Conservation (phyloP, 92 coral and sea anemone species). For the Plumapathes pennacea region DNA sequence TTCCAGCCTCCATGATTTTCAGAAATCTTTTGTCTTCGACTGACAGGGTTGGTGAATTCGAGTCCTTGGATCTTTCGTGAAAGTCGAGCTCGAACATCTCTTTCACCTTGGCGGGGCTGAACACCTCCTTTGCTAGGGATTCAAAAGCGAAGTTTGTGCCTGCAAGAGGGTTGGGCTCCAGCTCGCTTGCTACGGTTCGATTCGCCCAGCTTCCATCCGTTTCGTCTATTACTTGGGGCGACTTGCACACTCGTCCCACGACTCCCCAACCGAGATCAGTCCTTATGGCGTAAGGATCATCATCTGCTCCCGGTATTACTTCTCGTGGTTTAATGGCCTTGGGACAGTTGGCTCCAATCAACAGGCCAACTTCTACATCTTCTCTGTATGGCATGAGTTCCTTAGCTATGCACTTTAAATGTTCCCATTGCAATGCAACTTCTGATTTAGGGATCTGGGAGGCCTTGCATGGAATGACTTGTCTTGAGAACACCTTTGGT, state of each 20-base stretch:
- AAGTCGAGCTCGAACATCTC: constrained; percentile 56
- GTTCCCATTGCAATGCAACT: constrained; percentile 41
- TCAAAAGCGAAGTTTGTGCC: constrained; percentile 22
- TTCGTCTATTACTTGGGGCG: neutral
- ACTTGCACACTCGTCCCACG: constrained; percentile 37
- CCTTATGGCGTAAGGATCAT: constrained; percentile 45
- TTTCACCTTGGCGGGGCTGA: constrained; percentile 26
- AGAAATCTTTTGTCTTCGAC: constrained; percentile 37
- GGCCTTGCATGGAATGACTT: constrained; percentile 25
- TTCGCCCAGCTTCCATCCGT: neutral
- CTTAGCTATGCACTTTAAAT: constrained; percentile 32
- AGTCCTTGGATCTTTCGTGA: constrained; percentile 11
- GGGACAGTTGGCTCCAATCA: constrained; percentile 49
- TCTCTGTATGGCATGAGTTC: constrained; percentile 43
- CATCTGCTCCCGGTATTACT: constrained; percentile 36
- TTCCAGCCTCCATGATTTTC: constrained; percentile 26
- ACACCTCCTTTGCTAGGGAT: constrained; percentile 36
- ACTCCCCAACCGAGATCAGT: constrained; percentile 66
- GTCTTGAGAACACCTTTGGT: constrained; percentile 39
- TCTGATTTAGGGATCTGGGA: constrained; percentile 58
- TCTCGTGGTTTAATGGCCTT: constrained; percentile 57
- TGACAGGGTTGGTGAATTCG: constrained; percentile 7
- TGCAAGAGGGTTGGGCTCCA: constrained; percentile 5
- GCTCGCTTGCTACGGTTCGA: constrained; percentile 1
- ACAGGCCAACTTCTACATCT: constrained; percentile 37